Conservation (phyloP, 2,797 vertebrate species). For the Esox masquinongy region DNA sequence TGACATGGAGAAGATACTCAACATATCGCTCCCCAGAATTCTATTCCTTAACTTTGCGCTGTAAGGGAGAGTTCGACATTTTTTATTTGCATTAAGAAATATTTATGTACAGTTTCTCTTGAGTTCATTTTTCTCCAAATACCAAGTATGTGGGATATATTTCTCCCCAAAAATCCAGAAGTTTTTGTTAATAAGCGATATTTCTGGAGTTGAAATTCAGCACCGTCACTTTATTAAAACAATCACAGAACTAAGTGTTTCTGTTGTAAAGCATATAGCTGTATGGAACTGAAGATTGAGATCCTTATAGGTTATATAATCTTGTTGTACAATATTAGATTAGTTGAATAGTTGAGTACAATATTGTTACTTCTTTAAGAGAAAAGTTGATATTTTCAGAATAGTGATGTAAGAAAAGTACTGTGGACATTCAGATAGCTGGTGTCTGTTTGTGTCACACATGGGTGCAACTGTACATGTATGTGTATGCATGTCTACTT, state of each 20-base stretch:
- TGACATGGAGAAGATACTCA: constrained; percentile 42
- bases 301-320: constrained; percentile 40
- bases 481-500: not conserved
- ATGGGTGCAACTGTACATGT: not conserved
- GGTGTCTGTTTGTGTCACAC: constrained; percentile 19
- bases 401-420: constrained; percentile 41
- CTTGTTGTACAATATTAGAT: constrained; percentile 44
- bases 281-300: constrained; percentile 59
- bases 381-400: constrained; percentile 67
- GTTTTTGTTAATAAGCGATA: constrained; percentile 46
- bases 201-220: constrained; percentile 55
- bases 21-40: constrained; percentile 38
- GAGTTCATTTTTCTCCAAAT: constrained; percentile 31
- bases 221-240: constrained; percentile 72
- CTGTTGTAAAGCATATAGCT: constrained; percentile 47
- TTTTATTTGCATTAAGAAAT: constrained; percentile 42
- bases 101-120: constrained; percentile 42
- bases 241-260: constrained; percentile 46
- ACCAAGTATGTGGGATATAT: constrained; percentile 33
- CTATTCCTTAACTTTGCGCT: constrained; percentile 53
- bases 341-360: constrained; percentile 50
- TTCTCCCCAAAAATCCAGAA: constrained; percentile 23
- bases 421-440: constrained; percentile 22
- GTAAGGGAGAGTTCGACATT: constrained; percentile 44
- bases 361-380: constrained; percentile 56